These are phyloP conservation scores for Crotalus tigris DNA, from an alignment of 2,113 vertebrate species.

Conservation along the genomic window DNA sequence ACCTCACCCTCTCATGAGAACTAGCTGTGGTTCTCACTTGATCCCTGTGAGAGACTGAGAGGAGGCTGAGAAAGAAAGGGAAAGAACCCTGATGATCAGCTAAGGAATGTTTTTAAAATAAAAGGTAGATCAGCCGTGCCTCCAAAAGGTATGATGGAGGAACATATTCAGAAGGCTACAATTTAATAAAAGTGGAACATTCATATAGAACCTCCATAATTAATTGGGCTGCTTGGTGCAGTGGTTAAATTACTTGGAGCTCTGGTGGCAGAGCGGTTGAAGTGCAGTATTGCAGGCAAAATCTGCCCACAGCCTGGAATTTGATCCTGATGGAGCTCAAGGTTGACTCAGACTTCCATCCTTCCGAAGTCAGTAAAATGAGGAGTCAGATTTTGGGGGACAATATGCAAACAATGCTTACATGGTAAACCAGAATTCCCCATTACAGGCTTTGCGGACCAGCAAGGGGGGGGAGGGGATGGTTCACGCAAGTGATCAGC, in stretches of 20 bases:
- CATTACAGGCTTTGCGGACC: too few species aligned
- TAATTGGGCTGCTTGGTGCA: neutral
- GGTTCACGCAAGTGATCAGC: too few species aligned
- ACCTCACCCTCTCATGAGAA: neutral
- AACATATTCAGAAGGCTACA: neutral
- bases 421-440: too few species aligned
- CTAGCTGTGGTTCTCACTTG: neutral
- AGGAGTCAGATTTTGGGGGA: too few species aligned
- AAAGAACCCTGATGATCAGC: neutral
- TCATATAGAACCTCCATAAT: neutral
- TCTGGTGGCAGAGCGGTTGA: neutral
- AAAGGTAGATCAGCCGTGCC: neutral
- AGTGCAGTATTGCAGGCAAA: neutral
- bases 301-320: too few species aligned
- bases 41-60: neutral
- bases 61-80: neutral
- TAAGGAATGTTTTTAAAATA: neutral
- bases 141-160: neutral
- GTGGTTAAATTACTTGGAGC: neutral
- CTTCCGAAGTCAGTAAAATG: too few species aligned
- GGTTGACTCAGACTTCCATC: too few species aligned
- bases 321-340: too few species aligned
- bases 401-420: too few species aligned
- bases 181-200: neutral
- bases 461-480: too few species aligned